Conservation (phyloP, 2,113 vertebrate species). For the Tetrao urogallus region DNA sequence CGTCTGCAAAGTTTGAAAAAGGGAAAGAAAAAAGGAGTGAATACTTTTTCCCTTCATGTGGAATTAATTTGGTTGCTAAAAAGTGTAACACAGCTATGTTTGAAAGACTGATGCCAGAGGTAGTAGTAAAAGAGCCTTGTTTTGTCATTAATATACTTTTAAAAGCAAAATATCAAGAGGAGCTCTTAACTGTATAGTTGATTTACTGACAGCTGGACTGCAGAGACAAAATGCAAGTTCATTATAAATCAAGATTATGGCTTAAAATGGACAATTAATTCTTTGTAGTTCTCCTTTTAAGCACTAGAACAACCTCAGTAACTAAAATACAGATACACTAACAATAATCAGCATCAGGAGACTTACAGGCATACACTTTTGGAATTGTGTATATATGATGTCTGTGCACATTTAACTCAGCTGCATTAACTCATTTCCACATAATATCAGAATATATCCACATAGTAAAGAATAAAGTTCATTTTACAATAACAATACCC, state of each 20-base stretch:
- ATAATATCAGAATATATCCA: background rate
- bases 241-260: background rate
- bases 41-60: conserved; percentile 72
- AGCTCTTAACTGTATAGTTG: conserved; percentile 17
- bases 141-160: conserved; percentile 57
- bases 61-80: conserved; percentile 77
- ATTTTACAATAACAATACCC: background rate
- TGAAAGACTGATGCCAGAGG: conserved; percentile 58
- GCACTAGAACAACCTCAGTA: background rate
- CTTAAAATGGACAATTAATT: background rate
- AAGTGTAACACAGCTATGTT: conserved; percentile 56
- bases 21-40: conserved; percentile 60
- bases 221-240: conserved; percentile 38
- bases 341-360: background rate
- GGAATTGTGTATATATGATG: background rate
- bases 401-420: background rate
- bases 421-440: background rate
- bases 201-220: conserved; percentile 32
- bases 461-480: background rate
- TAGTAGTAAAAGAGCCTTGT: conserved; percentile 51
- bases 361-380: background rate
- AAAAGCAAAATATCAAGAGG: background rate
- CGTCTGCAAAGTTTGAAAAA: conserved; percentile 83
- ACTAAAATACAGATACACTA: background rate
- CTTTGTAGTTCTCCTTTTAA: conserved; percentile 2